phyloP scores from a whole-genome alignment of 2,888 invertebrate genomes.

The Eilema caniola region DNA sequence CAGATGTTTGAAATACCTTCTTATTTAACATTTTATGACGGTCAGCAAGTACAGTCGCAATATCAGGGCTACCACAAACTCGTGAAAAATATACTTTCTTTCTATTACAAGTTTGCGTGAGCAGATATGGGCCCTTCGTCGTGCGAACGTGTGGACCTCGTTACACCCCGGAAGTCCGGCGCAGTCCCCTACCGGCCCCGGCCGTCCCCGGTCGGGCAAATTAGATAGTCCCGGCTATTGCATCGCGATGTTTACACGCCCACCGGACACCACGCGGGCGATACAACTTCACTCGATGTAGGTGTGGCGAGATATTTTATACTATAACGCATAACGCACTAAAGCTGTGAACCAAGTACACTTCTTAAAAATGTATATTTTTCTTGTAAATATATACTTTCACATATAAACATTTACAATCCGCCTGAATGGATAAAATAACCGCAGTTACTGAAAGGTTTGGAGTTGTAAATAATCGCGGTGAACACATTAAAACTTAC shows the following conservation, averaged over 20 bases:
- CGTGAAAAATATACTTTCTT: neutral
- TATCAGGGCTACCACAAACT: neutral
- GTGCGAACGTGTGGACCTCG: neutral
- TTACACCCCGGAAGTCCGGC: slow-evolving; percentile 14
- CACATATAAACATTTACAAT: neutral
- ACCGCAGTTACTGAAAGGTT: neutral
- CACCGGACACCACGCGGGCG: too few relatives aligned
- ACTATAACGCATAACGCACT: neutral
- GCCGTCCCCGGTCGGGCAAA: neutral
- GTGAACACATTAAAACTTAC: neutral
- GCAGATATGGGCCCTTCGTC: neutral
- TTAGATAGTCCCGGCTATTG: slow-evolving; percentile 3
- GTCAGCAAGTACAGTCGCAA: neutral
- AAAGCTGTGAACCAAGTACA: neutral
- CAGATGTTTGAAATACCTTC: too few relatives aligned
- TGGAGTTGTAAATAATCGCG: too few relatives aligned
- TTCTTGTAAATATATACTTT: too few relatives aligned
- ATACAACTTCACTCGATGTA: neutral
- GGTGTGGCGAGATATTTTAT: neutral
- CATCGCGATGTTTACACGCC: neutral
- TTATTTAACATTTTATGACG: neutral
- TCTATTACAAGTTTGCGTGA: neutral
- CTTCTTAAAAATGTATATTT: too few relatives aligned
- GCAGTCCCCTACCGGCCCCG: too few relatives aligned
- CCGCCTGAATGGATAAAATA: neutral